A percentile compares a stretch with the other conserved stretches of the same genome.
Conservation (phyloP, 1,140 invertebrate genomes). For the Manduca sexta region DNA sequence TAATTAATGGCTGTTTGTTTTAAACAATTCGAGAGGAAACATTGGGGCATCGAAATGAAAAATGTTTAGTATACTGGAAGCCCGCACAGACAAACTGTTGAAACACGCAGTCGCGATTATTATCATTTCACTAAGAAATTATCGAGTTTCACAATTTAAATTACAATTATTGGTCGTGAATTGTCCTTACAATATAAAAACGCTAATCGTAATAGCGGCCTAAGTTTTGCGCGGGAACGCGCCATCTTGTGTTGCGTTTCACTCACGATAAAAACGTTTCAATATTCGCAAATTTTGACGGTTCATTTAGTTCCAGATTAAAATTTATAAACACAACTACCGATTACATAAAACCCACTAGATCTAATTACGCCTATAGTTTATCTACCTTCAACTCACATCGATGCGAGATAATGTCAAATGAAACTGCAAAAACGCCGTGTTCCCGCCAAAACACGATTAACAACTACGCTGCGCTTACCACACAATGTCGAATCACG, state of each 20-base stretch:
- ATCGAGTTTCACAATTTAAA: constrained; percentile 57
- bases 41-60: constrained; percentile 45
- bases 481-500: constrained; percentile 23
- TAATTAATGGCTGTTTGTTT: not conserved
- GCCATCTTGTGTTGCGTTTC: constrained; percentile 21
- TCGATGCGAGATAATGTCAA: too few species aligned
- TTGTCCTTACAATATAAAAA: constrained; percentile 56
- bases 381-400: too few species aligned
- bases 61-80: constrained; percentile 64
- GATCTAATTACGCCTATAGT: too few species aligned
- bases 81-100: constrained; percentile 66
- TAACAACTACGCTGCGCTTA: constrained; percentile 44
- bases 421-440: not conserved
- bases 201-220: constrained; percentile 58
- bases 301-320: not conserved
- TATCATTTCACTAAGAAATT: constrained; percentile 67
- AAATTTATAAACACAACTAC: too few species aligned
- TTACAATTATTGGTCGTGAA: constrained; percentile 72
- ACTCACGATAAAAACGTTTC: not conserved
- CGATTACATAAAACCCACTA: too few species aligned
- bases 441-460: constrained; percentile 35
- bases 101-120: constrained; percentile 68
- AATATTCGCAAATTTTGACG: constrained; percentile 17
- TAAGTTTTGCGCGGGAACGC: constrained; percentile 30
- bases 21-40: constrained; percentile 2